phyloP scores from a whole-genome alignment of 1,140 invertebrate genomes.

The Asobara japonica region DNA sequence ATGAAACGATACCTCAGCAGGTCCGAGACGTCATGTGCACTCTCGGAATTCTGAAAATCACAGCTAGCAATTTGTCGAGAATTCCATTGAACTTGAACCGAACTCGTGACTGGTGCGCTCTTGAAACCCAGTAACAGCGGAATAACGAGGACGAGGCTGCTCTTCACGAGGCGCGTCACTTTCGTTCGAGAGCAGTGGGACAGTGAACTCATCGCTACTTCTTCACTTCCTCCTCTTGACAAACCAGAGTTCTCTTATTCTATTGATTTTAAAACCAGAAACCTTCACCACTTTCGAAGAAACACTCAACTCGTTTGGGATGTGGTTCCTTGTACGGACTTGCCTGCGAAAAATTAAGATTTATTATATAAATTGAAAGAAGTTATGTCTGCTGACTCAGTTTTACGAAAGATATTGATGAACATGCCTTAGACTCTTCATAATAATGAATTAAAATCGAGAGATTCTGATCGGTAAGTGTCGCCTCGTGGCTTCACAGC shows the following conservation, averaged over 20 bases:
- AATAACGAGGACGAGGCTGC: constrained; percentile 27
- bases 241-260: background rate
- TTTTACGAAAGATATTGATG: no score
- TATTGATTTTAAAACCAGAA: background rate
- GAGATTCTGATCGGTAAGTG: no score
- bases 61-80: constrained; percentile 32
- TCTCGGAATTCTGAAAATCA: constrained; percentile 37
- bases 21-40: constrained; percentile 50
- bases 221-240: background rate
- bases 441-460: no score
- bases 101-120: constrained; percentile 19
- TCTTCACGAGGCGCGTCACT: constrained; percentile 25
- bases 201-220: constrained; percentile 6
- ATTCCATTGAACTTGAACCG: constrained; percentile 28
- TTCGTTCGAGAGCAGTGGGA: constrained; percentile 22
- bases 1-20: constrained; percentile 46
- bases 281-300: background rate
- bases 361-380: no score
- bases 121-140: constrained; percentile 25
- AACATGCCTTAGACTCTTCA: no score
- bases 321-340: no score
- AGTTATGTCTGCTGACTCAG: no score
- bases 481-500: no score
- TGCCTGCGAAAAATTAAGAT: no score
- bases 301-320: background rate